Percentiles rank a stretch among this genome's conserved stretches.
Conservation (phyloP, 2,888 invertebrate species). For the Zhuqinia jingwanae region DNA sequence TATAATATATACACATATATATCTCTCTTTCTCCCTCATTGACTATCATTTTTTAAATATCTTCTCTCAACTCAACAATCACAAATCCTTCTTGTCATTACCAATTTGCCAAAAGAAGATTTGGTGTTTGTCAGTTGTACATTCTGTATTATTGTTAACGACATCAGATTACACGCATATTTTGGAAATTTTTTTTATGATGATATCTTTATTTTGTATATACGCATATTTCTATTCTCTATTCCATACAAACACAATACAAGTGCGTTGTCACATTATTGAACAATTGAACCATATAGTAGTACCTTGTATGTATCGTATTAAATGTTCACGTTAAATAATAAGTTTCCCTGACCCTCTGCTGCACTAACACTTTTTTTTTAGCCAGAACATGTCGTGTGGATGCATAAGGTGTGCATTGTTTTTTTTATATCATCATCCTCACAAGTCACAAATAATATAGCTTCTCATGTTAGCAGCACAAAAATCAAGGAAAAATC, state of each 20-base stretch:
- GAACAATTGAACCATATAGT: too few relatives aligned
- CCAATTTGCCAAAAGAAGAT: conserved; percentile 58
- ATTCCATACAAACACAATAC: too few relatives aligned
- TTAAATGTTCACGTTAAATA: too few relatives aligned
- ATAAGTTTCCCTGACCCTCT: too few relatives aligned
- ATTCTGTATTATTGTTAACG: conserved; percentile 38
- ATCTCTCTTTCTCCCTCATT: neutral
- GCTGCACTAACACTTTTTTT: too few relatives aligned
- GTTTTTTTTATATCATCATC: too few relatives aligned
- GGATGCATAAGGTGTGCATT: too few relatives aligned
- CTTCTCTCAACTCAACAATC: neutral
- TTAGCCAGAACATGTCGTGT: too few relatives aligned
- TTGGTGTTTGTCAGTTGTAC: neutral
- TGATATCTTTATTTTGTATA: neutral
- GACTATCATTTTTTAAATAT: too few relatives aligned
- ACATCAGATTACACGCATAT: conserved; percentile 21
- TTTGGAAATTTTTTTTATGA: neutral
- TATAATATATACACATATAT: conserved; percentile 3
- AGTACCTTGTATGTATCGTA: too few relatives aligned
- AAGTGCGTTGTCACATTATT: too few relatives aligned
- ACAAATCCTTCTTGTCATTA: conserved; percentile 38
- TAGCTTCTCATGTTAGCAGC: neutral
- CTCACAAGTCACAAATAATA: neutral
- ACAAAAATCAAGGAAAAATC: conserved; percentile 52
- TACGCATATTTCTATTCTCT: too few relatives aligned